Evolutionary conservation across 2,888 invertebrate species (phyloP).

Genomic region (Andrena marginata): DNA sequence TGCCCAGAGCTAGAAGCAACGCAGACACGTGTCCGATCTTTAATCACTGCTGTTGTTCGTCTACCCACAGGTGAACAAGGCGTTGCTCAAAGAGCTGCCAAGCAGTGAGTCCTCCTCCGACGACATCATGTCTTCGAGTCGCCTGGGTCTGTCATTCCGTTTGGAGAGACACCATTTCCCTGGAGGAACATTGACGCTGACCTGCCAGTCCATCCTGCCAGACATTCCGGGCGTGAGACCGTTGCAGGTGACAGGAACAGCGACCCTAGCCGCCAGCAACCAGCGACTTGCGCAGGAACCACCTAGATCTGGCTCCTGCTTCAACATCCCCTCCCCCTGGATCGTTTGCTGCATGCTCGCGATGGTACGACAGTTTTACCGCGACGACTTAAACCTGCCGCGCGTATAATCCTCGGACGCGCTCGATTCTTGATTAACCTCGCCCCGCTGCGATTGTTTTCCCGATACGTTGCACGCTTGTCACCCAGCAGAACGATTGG

Average conservation of each 20-base stretch:
- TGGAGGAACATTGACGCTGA: conserved; percentile 76
- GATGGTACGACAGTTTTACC: conserved; percentile 20
- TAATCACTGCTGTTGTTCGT: background rate
- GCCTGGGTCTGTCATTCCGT: conserved; percentile 73
- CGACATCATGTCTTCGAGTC: conserved; percentile 69
- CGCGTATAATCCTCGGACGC: conserved; percentile 21
- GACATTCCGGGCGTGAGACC: conserved; percentile 71
- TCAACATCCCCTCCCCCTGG: conserved; percentile 6
- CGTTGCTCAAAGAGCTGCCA: conserved; percentile 71
- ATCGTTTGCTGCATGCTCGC: conserved; percentile 31
- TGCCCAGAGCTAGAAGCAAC: no score
- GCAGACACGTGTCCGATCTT: background rate
- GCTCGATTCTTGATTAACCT: background rate
- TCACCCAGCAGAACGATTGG: background rate
- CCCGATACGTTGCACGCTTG: background rate
- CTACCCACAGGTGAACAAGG: conserved; percentile 73
- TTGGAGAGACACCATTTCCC: conserved; percentile 80
- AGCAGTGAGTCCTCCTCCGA: conserved; percentile 67
- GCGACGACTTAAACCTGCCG: conserved; percentile 14
- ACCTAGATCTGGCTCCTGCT: conserved; percentile 68
- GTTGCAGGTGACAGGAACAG: conserved; percentile 72
- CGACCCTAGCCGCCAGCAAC: conserved; percentile 81
- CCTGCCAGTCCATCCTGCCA: conserved; percentile 79
- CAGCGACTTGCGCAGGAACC: conserved; percentile 82
- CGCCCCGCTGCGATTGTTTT: background rate